A percentile compares a stretch with the other conserved stretches of the same genome.
phyloP scores from a whole-genome alignment of 2,888 invertebrate species.

The Parthenolecanium corni region DNA sequence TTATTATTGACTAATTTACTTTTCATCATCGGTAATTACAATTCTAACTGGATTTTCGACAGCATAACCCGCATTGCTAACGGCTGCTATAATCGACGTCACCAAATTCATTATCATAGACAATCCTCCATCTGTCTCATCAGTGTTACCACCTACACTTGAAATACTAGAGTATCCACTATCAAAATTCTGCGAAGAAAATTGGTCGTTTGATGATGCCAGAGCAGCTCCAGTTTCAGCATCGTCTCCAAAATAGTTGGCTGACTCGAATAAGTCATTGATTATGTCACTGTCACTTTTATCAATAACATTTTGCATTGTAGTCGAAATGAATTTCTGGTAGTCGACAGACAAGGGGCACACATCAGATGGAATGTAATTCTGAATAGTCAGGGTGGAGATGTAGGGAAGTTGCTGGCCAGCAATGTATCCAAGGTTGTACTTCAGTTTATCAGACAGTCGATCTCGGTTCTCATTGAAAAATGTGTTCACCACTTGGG shows the following conservation, averaged over 20 bases:
- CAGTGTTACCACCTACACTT: neutral
- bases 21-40: no score
- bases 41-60: neutral
- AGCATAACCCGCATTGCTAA: neutral
- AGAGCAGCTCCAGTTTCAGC: neutral
- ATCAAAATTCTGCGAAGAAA: neutral
- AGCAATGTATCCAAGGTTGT: conserved; percentile 51
- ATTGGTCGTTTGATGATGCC: no score
- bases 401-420: conserved; percentile 5
- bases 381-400: conserved; percentile 10
- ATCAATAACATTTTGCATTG: neutral
- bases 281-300: neutral
- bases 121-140: neutral
- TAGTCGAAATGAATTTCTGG: neutral
- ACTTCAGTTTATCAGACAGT: conserved; percentile 78
- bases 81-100: neutral
- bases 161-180: neutral
- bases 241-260: neutral
- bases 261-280: neutral
- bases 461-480: conserved; percentile 58
- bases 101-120: neutral
- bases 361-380: conserved; percentile 14
- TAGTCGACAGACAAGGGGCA: conserved; percentile 3
- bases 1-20: no score
- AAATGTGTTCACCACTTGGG: neutral